Evolutionary conservation across 2,888 invertebrate genomes (phyloP).

Genomic region (Troilus luridus): DNA sequence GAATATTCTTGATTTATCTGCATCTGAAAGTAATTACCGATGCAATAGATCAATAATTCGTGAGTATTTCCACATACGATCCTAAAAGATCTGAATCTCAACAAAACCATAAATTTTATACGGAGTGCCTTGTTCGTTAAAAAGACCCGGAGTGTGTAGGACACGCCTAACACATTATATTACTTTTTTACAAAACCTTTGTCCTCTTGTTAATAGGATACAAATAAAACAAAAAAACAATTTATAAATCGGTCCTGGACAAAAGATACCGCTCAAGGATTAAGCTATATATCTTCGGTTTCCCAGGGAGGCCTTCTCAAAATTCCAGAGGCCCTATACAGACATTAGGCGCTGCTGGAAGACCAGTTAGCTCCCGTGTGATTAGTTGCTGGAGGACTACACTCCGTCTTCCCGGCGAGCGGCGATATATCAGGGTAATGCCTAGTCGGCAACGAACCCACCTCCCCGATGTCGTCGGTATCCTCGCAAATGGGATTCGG

Average conservation of each 20-base stretch:
- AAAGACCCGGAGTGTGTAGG: not conserved
- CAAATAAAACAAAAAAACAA: not conserved
- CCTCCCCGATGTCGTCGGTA: not conserved
- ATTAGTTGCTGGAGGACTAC: constrained; percentile 25
- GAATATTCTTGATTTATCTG: not conserved
- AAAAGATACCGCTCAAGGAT: constrained; percentile 57
- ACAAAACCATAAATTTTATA: not conserved
- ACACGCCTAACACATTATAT: constrained; percentile 33
- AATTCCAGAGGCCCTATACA: constrained; percentile 57
- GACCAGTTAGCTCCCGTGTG: constrained; percentile 35
- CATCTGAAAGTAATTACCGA: not conserved
- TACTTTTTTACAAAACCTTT: constrained; percentile 22
- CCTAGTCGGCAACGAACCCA: not conserved
- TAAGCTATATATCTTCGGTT: constrained; percentile 55
- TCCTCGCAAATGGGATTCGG: not conserved
- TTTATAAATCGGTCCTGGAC: not conserved
- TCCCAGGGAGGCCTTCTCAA: constrained; percentile 38
- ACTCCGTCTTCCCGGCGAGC: not conserved
- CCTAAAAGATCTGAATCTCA: not conserved
- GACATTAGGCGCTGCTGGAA: constrained; percentile 42
- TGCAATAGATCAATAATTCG: not conserved
- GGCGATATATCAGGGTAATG: constrained; percentile 44
- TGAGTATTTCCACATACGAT: not conserved
- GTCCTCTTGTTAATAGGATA: constrained; percentile 18
- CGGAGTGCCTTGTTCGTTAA: not conserved